Evolutionary conservation across 1,140 invertebrate genomes (phyloP).

Genomic region (Euura saliciscinereae): DNA sequence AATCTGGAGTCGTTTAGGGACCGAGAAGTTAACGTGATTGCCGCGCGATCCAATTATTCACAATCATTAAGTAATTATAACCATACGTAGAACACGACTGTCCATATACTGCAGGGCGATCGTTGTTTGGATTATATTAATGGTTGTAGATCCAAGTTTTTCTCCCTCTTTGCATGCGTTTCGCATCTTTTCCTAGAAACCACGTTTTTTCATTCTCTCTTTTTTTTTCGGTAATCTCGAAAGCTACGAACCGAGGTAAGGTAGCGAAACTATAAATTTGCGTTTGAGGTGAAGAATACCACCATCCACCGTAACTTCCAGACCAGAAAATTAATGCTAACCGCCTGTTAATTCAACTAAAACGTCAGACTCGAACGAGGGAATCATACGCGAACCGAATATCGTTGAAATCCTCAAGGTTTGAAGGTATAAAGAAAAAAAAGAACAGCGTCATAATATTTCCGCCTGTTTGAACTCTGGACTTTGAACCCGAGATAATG

Average conservation of each 20-base stretch:
- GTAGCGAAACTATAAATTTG: neutral
- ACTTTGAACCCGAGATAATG: no score
- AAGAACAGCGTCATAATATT: no score
- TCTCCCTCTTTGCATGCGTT: neutral
- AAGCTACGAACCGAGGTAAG: neutral
- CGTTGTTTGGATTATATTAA: neutral
- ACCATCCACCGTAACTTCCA: neutral
- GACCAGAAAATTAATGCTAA: slow-evolving; percentile 7
- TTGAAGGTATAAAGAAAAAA: no score
- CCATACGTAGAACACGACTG: neutral
- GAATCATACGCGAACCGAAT: no score
- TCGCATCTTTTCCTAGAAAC: no score
- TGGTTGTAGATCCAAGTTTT: neutral
- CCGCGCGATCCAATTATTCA: neutral
- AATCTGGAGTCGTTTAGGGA: no score
- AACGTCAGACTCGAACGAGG: neutral
- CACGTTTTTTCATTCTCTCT: no score
- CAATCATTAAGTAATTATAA: slow-evolving; percentile 5
- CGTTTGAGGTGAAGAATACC: no score
- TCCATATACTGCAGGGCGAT: neutral
- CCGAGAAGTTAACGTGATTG: neutral
- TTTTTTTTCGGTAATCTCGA: no score
- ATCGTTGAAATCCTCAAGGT: no score
- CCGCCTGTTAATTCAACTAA: neutral
- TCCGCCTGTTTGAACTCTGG: no score